Base-by-base conservation (phyloP, 2,797 vertebrate genomes). In the Gouania willdenowi region DNA sequence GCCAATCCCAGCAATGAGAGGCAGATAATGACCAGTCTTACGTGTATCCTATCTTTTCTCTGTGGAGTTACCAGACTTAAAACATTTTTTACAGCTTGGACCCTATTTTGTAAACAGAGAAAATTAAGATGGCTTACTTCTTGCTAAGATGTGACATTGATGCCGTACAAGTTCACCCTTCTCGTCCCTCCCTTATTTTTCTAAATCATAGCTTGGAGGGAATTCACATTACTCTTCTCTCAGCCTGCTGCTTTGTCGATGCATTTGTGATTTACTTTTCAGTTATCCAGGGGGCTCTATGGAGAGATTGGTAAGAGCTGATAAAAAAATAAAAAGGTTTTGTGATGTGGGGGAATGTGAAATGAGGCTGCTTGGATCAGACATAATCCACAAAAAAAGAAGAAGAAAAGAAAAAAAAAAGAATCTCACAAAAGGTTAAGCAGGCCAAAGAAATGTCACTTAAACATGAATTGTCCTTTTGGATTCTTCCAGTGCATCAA, bases 361-460 rank as follows among this genome's bases (percentile, higher is more conserved):
- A 66, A 71, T 44, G 42, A 43, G 36, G 52, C 54, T 66, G 58
- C 52, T 67, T 70, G 58, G 65, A 75, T 66, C 42, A 67, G 68
- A 74, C 66, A 59, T 70, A 66, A 72, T 69, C 62, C 71, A 63
- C 48, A 62, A 75, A 65, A 68, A n/a, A n/a, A n/a, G n/a, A n/a
- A n/a, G n/a, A n/a, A n/a, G n/a, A n/a, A n/a, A n/a, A n/a, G n/a
- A n/a, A n/a, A n/a, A n/a, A n/a, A 76, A 78, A 77, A 72, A 66
- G 51, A 79, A 71, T 66, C 57, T 58, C 54, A 50, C 55, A 57
- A 84, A 84, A 87, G 77, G 79, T 83, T 83, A 84, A 83, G 79
- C 69, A 83, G 82, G 77, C 82, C 73, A 78, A 75, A 81, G 81
- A 85, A 86, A 87, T 87, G 82, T 78, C 83, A 82, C 74, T 86